These are phyloP conservation scores for Regulus satrapa DNA, from an alignment of 2,113 vertebrate genomes.

Conservation along the genomic window DNA sequence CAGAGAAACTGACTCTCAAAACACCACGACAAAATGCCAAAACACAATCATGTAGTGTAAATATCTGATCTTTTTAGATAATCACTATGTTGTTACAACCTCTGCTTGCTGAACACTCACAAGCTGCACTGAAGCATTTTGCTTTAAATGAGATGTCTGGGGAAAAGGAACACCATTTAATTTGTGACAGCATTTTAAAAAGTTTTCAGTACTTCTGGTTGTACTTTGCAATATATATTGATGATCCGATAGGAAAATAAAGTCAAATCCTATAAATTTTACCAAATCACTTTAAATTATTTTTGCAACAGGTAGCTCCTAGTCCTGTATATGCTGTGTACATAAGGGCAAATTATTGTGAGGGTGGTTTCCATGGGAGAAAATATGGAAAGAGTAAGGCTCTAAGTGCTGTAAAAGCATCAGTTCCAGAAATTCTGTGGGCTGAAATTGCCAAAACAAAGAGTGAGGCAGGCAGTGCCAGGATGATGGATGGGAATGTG, in stretches of 20 bases:
- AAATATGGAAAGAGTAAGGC: background rate
- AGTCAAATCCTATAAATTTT: background rate
- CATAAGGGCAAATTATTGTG: background rate
- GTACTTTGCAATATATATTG: background rate
- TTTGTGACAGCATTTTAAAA: background rate
- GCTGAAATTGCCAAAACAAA: background rate
- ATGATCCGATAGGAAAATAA: background rate
- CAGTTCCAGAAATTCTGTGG: background rate
- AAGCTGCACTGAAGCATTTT: background rate
- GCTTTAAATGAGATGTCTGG: background rate
- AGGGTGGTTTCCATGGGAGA: background rate
- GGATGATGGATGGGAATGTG: background rate
- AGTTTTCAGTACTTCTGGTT: background rate
- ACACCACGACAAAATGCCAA: too few species aligned
- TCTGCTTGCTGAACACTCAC: too few species aligned
- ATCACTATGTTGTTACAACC: accelerated
- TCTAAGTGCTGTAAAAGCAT: background rate
- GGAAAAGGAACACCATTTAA: background rate
- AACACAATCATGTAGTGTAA: accelerated
- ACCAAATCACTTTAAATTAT: accelerated
- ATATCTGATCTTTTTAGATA: background rate
- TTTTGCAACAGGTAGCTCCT: background rate
- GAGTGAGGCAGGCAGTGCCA: background rate
- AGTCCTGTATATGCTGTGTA: background rate
- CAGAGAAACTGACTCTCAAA: background rate